Percentiles rank a stretch among this genome's conserved stretches.
Evolutionary conservation across 2,797 vertebrate genomes (phyloP).

Genomic region (Lagocephalus sceleratus): DNA sequence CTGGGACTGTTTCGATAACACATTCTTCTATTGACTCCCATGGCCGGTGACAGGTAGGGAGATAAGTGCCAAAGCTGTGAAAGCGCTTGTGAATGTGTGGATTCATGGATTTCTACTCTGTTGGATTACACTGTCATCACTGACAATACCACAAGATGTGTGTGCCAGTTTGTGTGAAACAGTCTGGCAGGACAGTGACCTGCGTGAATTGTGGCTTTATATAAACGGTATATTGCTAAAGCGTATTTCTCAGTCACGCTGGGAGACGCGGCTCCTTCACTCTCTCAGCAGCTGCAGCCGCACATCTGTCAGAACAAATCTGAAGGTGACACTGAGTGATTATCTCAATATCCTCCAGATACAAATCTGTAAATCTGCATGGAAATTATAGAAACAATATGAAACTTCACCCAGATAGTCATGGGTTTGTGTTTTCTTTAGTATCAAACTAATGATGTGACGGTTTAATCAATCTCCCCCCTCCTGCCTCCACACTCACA

Average conservation of each 20-base stretch:
- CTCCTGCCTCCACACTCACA: background rate
- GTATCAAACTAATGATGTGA: background rate
- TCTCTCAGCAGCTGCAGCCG: too few relatives aligned
- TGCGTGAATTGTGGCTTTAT: too few relatives aligned
- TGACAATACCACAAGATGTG: conserved; percentile 17
- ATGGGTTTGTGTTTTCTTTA: background rate
- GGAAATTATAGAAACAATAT: background rate
- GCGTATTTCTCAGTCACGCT: too few relatives aligned
- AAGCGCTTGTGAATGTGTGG: conserved; percentile 27
- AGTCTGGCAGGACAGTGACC: too few relatives aligned
- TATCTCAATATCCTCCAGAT: background rate
- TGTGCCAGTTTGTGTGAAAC: conserved; percentile 8
- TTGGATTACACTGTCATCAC: conserved; percentile 23
- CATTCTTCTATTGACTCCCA: conserved; percentile 28
- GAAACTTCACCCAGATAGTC: too few relatives aligned
- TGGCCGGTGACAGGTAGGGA: conserved; percentile 18
- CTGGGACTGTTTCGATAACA: conserved; percentile 26
- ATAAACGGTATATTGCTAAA: too few relatives aligned
- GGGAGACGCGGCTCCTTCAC: too few relatives aligned
- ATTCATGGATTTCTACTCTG: conserved; percentile 18
- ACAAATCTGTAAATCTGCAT: background rate
- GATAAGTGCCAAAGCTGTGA: conserved; percentile 32
- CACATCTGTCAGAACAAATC: too few relatives aligned
- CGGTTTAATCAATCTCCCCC: background rate
- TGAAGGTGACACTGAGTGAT: background rate